Evolutionary conservation across 2,888 invertebrate species (phyloP).

Genomic region (Xestia ashworthii): DNA sequence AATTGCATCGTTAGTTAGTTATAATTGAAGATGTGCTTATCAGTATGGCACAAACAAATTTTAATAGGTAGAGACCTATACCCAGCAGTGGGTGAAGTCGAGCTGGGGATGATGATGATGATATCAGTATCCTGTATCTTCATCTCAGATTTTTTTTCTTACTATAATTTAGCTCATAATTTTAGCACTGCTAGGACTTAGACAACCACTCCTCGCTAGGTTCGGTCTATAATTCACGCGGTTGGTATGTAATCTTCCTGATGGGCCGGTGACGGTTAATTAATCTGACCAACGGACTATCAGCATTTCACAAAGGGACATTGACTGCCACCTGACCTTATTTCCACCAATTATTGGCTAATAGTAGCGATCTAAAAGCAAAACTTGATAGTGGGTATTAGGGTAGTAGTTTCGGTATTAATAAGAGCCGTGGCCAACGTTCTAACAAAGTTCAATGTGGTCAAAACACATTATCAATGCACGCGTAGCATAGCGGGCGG

Average conservation of each 20-base stretch:
- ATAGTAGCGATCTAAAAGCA: conserved; percentile 2
- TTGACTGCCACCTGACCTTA: neutral
- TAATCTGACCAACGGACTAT: neutral
- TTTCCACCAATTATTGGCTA: neutral
- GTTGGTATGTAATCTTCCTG: neutral
- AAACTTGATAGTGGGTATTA: too few relatives aligned
- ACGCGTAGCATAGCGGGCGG: conserved; percentile 14
- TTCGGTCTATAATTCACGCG: neutral
- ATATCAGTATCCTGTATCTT: neutral
- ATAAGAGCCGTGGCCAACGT: conserved; percentile 10
- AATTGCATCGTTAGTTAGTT: neutral
- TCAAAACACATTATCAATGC: conserved; percentile 32
- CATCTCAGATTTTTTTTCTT: neutral
- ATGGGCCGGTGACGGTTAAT: neutral
- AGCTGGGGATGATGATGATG: too few relatives aligned
- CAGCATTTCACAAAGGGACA: neutral
- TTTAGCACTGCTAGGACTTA: neutral
- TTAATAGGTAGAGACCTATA: too few relatives aligned
- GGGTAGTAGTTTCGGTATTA: conserved; percentile 16
- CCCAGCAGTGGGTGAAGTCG: too few relatives aligned
- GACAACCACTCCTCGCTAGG: neutral
- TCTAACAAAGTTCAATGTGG: conserved; percentile 24
- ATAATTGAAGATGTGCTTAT: neutral
- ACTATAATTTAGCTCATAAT: neutral
- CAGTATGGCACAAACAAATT: too few relatives aligned